Evolutionary conservation across 2,888 invertebrate genomes (phyloP).

Genomic region (Elmis aenea): DNA sequence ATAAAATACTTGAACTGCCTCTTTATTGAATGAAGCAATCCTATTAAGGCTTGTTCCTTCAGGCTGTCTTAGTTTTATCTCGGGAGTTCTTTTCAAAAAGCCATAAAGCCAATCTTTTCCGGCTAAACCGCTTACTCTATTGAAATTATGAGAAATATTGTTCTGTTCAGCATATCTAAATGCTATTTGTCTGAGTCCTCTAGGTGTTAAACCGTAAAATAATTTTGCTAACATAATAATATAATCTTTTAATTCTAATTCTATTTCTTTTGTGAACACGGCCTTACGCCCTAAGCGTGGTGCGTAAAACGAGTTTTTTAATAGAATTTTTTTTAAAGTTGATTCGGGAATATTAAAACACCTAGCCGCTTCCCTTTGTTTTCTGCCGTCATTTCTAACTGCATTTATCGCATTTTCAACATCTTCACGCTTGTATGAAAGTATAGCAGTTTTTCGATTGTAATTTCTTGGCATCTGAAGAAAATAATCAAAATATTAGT

Average conservation of each 20-base stretch:
- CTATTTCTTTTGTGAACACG: conserved; percentile 25
- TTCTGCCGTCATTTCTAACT: conserved; percentile 6
- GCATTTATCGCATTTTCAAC: conserved; percentile 5
- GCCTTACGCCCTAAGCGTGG: conserved; percentile 19
- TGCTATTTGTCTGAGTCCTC: conserved; percentile 9
- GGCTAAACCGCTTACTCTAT: conserved; percentile 23
- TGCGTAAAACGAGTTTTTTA: conserved; percentile 2
- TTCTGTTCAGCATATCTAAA: conserved; percentile 19
- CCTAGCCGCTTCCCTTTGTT: conserved; percentile 9
- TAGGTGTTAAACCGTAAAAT: conserved; percentile 19
- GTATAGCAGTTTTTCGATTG: too few species aligned
- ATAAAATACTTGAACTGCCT: conserved; percentile 4
- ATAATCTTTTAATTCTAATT: conserved; percentile 17
- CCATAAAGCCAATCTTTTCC: conserved; percentile 31
- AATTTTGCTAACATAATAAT: conserved; percentile 13
- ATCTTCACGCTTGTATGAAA: too few species aligned
- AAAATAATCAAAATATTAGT: too few species aligned
- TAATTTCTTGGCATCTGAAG: too few species aligned
- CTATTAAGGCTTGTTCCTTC: conserved; percentile 9
- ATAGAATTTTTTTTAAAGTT: conserved; percentile 6
- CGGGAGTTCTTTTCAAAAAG: conserved; percentile 26
- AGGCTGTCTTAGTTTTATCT: conserved; percentile 9
- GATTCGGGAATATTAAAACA: conserved; percentile 12
- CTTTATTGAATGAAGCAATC: conserved; percentile 7
- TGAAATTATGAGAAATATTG: conserved; percentile 28